phyloP scores from a whole-genome alignment of 1,140 invertebrate genomes.

The Caenorhabditis brenneri region DNA sequence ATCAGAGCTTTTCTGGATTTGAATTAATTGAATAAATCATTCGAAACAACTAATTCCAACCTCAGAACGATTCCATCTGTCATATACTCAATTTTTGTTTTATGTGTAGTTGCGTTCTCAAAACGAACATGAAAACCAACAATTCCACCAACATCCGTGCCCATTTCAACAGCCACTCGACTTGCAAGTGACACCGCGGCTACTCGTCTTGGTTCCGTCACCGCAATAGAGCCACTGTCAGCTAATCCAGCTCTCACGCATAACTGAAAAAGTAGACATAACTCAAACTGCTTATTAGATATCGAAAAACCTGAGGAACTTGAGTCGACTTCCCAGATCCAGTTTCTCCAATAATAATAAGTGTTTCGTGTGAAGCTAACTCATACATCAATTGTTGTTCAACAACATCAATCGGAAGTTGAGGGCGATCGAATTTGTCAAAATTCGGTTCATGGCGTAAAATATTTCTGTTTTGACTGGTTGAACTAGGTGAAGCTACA shows the following conservation, averaged over 20 bases:
- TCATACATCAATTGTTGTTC: constrained; percentile 51
- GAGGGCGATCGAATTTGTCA: constrained; percentile 22
- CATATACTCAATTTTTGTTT: constrained; percentile 83
- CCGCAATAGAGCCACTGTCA: constrained; percentile 77
- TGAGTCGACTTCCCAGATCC: constrained; percentile 90
- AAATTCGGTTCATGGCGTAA: not conserved
- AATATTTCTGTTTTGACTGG: not conserved
- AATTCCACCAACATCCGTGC: constrained; percentile 76
- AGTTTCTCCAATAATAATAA: constrained; percentile 84
- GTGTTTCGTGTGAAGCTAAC: constrained; percentile 57
- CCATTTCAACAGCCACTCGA: constrained; percentile 83
- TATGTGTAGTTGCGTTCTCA: constrained; percentile 81
- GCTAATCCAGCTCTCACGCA: constrained; percentile 76
- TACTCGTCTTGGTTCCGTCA: constrained; percentile 86
- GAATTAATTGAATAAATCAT: constrained; percentile 83
- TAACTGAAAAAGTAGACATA: constrained; percentile 73
- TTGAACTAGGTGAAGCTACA: not conserved
- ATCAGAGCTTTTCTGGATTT: constrained; percentile 71
- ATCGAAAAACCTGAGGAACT: constrained; percentile 77
- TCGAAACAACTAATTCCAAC: not conserved
- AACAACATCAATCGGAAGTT: constrained; percentile 56
- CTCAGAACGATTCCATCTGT: constrained; percentile 93
- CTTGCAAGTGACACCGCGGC: constrained; percentile 88
- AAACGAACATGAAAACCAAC: constrained; percentile 92
- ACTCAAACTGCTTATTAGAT: not conserved